Percentiles rank a stretch among this genome's conserved stretches.
phyloP scores from a whole-genome alignment of 1,140 invertebrate species.

The Neodiprion fabricii region DNA sequence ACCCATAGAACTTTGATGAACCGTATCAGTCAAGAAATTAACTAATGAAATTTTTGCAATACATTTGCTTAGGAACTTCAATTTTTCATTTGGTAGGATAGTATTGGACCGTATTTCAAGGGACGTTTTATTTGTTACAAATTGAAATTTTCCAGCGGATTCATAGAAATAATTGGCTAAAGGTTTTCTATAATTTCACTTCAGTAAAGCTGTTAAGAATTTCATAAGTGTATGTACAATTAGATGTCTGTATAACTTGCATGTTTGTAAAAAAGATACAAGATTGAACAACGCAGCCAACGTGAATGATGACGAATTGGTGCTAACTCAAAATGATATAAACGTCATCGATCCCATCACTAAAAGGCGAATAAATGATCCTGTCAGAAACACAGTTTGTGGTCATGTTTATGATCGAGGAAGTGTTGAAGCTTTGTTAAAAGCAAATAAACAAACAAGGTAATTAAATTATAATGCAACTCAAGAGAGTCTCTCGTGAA shows the following conservation, averaged over 20 bases:
- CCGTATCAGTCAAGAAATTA: not conserved
- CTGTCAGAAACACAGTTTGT: slow-evolving; percentile 63
- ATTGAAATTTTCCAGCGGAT: too few relatives aligned
- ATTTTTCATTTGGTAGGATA: slow-evolving; percentile 13
- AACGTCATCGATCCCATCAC: slow-evolving; percentile 64
- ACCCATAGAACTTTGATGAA: not conserved
- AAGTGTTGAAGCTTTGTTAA: slow-evolving; percentile 54
- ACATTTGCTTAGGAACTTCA: not conserved
- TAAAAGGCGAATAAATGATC: slow-evolving; percentile 60
- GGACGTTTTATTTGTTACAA: not conserved
- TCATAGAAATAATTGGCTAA: too few relatives aligned
- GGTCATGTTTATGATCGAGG: slow-evolving; percentile 64
- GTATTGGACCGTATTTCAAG: not conserved
- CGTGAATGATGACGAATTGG: slow-evolving; percentile 41
- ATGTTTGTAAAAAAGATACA: slow-evolving; percentile 14
- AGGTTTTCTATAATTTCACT: not conserved
- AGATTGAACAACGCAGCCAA: not conserved
- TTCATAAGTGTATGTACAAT: not conserved
- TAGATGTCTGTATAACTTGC: not conserved
- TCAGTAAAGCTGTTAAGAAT: not conserved
- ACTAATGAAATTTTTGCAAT: not conserved
- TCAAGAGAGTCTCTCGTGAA: not conserved
- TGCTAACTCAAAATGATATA: slow-evolving; percentile 35
- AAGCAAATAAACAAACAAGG: slow-evolving; percentile 52
- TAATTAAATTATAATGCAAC: slow-evolving; percentile 29